Evolutionary conservation across 2,888 invertebrate genomes (phyloP), one percentile per base, ranked within the genome.

Genomic region (Campoplex nolae): DNA sequence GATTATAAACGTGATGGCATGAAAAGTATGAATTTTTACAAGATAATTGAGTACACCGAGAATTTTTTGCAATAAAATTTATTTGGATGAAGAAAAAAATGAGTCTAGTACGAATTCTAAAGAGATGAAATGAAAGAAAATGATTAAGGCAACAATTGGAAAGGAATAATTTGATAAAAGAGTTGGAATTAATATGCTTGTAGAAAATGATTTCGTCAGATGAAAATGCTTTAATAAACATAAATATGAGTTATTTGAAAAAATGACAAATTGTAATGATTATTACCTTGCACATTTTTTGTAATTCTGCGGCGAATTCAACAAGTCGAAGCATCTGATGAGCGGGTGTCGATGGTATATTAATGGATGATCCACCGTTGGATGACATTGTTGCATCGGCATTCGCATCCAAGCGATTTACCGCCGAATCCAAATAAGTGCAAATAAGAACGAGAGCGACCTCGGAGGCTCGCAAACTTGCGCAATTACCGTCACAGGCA

Each of bases 391-490:
- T 85, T 16, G 89, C 81, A 28, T 93, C 93, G 18, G 89, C 86
- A 85, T 91, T 92, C 6, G 92, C 93, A 75, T 95, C 95, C 91
- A 93, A 93, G 93, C 92, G 95, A 93, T 93, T 94, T 3, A 93
- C 93, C 92, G 94, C 95, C 88, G 95, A 94, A 93, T 96, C 97
- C 88, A 98, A 95, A 92, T 97, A 97, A 88, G 96, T 95, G 93
- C 97, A 97, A 88, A 98, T 95, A 88, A 98, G 95, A 77, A 97
- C 97, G 73, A 98, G 95, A 16, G 98, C 98, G 88, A 98, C 95
- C 87, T 97, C 97, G 71, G 97, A 96, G 86, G 97, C 96, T 65
- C 97, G 95, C 83, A 97, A 96, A 94, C 96, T 97, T 56, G 97
- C 97, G 88, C 97, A 97, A 84, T 96, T 96, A 3, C 97, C 96